A percentile compares a stretch with the other conserved stretches of the same genome.
phyloP scores from a whole-genome alignment of 2,888 invertebrate genomes.

The Brachypalpus laphriformis region DNA sequence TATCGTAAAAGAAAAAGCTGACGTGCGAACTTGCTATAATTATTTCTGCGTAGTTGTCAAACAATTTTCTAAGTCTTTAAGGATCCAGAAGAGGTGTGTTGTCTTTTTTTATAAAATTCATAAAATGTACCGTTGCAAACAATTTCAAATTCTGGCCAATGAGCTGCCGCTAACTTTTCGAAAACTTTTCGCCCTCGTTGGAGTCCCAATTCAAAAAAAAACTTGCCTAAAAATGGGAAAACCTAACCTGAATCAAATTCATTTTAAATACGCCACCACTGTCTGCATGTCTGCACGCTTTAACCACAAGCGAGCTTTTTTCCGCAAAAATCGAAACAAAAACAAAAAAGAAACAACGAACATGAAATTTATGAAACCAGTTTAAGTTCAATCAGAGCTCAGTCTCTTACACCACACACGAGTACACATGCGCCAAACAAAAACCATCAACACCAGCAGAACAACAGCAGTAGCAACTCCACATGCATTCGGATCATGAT shows the following conservation, averaged over 20 bases:
- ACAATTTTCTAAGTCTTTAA: too few species aligned
- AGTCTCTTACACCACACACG: slow-evolving; percentile 49
- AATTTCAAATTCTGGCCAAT: too few species aligned
- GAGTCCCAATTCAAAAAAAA: neutral
- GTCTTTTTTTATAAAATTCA: too few species aligned
- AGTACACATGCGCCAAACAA: neutral
- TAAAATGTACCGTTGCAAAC: too few species aligned
- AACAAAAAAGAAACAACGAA: slow-evolving; percentile 5
- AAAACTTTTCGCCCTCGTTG: too few species aligned
- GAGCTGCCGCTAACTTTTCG: too few species aligned
- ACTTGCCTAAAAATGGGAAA: neutral
- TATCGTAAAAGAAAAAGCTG: too few species aligned
- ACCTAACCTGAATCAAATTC: neutral
- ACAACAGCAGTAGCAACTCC: slow-evolving; percentile 38
- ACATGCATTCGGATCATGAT: slow-evolving; percentile 70
- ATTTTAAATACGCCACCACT: slow-evolving; percentile 19
- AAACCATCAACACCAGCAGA: slow-evolving; percentile 24
- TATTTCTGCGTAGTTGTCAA: too few species aligned
- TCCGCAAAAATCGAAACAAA: slow-evolving; percentile 37
- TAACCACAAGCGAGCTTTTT: slow-evolving; percentile 38
- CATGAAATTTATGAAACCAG: slow-evolving; percentile 57
- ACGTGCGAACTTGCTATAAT: too few species aligned
- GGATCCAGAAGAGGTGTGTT: too few species aligned
- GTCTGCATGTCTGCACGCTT: slow-evolving; percentile 1
- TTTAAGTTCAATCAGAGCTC: slow-evolving; percentile 56